Evolutionary conservation across 2,113 vertebrate species (phyloP).

Genomic region (Ploceus nigricollis): DNA sequence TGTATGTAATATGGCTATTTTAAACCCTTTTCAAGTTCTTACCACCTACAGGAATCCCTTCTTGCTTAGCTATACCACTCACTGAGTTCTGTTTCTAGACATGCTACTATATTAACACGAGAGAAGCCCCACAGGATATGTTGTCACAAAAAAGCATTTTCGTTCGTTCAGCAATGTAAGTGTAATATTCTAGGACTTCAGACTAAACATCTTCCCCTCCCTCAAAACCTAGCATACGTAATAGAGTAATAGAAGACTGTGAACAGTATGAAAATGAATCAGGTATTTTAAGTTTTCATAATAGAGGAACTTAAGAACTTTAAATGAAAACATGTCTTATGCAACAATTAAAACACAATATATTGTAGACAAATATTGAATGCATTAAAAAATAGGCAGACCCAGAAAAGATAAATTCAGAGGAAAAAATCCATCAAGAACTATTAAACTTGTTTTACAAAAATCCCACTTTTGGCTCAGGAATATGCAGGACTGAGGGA

Average conservation of each 20-base stretch:
- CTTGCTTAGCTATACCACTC: not conserved
- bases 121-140: not conserved
- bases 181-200: not conserved
- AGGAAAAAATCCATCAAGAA: not conserved
- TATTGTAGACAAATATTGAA: not conserved
- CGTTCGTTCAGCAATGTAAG: accelerated
- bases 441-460: not conserved
- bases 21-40: not conserved
- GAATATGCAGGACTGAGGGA: not conserved
- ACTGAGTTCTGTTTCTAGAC: not conserved
- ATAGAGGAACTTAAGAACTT: not conserved
- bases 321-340: not conserved
- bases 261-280: not conserved
- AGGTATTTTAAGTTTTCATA: not conserved
- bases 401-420: not conserved
- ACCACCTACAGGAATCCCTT: not conserved
- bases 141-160: not conserved
- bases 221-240: not conserved
- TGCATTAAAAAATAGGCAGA: not conserved
- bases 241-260: not conserved
- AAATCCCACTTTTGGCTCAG: not conserved
- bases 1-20: not conserved
- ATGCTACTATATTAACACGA: not conserved
- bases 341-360: not conserved
- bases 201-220: not conserved